Conservation (phyloP, 2,113 vertebrate species). For the Mustelus asterias region DNA sequence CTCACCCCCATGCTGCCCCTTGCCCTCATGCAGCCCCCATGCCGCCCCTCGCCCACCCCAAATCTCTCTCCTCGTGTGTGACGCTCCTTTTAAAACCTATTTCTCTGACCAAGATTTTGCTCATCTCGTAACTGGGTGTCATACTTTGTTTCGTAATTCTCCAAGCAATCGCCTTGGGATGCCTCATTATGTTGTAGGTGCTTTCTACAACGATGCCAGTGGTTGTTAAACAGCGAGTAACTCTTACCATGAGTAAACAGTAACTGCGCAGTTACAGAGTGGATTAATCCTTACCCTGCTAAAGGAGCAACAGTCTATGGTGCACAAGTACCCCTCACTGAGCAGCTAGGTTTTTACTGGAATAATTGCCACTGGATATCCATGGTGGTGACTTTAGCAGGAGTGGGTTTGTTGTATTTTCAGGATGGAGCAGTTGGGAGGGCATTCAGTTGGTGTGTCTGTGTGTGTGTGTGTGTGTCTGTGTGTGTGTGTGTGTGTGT, state of each 20-base stretch:
- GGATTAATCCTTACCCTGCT: background rate
- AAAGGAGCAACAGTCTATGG: background rate
- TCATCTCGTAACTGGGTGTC: background rate
- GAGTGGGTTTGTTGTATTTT: background rate
- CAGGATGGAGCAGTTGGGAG: background rate
- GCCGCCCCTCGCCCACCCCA: background rate
- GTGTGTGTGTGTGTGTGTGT: no score
- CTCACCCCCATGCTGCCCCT: no score
- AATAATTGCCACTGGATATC: background rate
- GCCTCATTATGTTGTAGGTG: background rate
- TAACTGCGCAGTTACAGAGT: background rate
- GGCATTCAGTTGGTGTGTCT: background rate
- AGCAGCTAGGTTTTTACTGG: background rate
- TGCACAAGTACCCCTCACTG: background rate
- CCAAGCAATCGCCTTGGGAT: background rate
- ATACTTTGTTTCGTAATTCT: background rate
- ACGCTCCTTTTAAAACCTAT: background rate
- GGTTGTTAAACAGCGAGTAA: background rate
- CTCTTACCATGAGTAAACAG: background rate
- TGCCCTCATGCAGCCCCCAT: no score
- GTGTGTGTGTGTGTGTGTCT: background rate
- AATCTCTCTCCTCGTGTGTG: background rate
- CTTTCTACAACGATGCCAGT: background rate
- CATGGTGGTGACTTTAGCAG: background rate
- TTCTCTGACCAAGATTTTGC: background rate